Conservation (phyloP, 2,888 invertebrate species). For the Magallana nippona region DNA sequence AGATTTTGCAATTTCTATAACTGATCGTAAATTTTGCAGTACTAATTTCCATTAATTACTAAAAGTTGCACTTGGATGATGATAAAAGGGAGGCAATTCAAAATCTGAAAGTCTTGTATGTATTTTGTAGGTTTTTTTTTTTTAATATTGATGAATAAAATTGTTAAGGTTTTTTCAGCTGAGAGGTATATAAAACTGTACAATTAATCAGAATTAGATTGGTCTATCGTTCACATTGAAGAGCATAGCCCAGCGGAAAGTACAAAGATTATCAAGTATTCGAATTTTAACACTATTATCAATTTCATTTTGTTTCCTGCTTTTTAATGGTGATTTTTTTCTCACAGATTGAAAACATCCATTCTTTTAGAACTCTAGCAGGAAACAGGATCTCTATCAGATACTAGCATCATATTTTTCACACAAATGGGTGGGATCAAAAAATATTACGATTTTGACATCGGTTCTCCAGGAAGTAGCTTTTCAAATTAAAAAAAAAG, state of each 20-base stretch:
- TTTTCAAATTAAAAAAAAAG: neutral
- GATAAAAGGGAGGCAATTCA: no score
- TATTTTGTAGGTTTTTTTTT: no score
- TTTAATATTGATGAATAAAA: no score
- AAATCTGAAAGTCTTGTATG: no score
- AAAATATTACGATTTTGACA: neutral
- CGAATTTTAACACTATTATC: neutral
- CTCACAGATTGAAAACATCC: neutral
- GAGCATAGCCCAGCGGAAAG: neutral
- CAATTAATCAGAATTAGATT: neutral
- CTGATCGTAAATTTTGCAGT: no score
- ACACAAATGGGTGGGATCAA: neutral
- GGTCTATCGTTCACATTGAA: no score
- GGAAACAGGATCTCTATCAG: neutral
- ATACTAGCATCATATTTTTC: neutral
- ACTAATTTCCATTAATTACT: no score
- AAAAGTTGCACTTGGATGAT: no score
- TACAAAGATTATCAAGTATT: constrained; percentile 4
- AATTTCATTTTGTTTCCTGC: neutral
- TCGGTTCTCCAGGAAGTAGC: neutral
- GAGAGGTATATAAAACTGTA: neutral
- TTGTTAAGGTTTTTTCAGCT: no score
- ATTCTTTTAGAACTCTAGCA: neutral
- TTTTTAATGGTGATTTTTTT: neutral
- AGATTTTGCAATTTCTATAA: no score